phyloP scores from a whole-genome alignment of 1,140 invertebrate genomes.

The Diorhabda elongata region DNA sequence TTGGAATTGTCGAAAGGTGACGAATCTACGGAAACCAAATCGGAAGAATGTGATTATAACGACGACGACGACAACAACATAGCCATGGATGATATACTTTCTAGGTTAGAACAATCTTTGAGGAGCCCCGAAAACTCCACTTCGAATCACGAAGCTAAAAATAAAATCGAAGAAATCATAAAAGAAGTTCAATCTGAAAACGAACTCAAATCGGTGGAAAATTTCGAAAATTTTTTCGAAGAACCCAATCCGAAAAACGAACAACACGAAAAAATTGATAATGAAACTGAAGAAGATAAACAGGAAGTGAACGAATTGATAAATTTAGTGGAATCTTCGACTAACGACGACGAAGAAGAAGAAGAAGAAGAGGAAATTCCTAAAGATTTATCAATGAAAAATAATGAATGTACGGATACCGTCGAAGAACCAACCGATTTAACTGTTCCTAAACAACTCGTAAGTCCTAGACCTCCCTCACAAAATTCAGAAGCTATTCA shows the following conservation, averaged over 20 bases:
- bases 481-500: conserved; percentile 60
- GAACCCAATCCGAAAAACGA: conserved; percentile 21
- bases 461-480: conserved; percentile 51
- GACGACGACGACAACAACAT: conserved; percentile 59
- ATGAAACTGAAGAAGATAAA: conserved; percentile 23
- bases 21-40: conserved; percentile 27
- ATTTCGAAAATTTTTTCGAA: conserved; percentile 23
- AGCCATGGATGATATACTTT: conserved; percentile 56
- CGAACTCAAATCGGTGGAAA: conserved; percentile 17
- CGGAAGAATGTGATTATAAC: conserved; percentile 50
- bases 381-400: conserved; percentile 47
- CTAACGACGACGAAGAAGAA: conserved; percentile 42
- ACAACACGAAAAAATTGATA: conserved; percentile 24
- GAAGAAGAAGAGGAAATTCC: conserved; percentile 31
- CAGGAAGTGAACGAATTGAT: conserved; percentile 24
- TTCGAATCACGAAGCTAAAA: conserved; percentile 4
- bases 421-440: conserved; percentile 41
- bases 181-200: conserved; percentile 16
- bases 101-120: conserved; percentile 53
- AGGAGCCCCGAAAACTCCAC: conserved; percentile 49
- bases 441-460: conserved; percentile 40
- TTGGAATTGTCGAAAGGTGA: conserved; percentile 20
- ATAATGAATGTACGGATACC: conserved; percentile 41
- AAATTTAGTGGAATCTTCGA: conserved; percentile 39
- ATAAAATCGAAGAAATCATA: neutral